Evolutionary conservation across 2,888 invertebrate genomes (phyloP).

Genomic region (Macaria notata): DNA sequence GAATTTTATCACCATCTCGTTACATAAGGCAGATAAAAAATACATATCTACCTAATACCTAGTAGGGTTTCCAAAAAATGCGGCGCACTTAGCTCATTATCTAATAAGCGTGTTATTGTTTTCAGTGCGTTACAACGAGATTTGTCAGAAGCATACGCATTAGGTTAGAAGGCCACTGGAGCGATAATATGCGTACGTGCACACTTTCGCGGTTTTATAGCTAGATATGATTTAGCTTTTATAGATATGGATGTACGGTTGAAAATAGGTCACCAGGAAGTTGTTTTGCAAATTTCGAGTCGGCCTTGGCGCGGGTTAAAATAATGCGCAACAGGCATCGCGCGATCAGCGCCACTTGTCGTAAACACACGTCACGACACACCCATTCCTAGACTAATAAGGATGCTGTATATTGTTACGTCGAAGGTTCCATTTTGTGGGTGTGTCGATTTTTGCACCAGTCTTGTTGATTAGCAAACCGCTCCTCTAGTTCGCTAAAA

Average conservation of each 20-base stretch:
- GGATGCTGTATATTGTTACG: constrained; percentile 57
- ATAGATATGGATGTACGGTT: constrained; percentile 49
- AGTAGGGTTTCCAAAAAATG: not conserved
- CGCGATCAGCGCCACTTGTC: constrained; percentile 47
- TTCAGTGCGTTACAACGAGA: constrained; percentile 38
- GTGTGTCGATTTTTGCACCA: constrained; percentile 32
- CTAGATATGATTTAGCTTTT: constrained; percentile 42
- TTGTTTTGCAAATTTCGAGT: constrained; percentile 46
- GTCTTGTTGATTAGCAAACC: constrained; percentile 3
- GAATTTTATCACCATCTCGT: not conserved
- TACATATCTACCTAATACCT: too few species aligned
- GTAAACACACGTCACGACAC: constrained; percentile 76
- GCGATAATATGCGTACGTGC: constrained; percentile 57
- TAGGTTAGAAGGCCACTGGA: constrained; percentile 53
- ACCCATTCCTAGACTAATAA: constrained; percentile 76
- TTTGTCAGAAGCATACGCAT: constrained; percentile 50
- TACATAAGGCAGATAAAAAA: not conserved
- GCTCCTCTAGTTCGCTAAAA: not conserved
- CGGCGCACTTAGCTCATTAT: not conserved
- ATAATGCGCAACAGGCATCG: constrained; percentile 70
- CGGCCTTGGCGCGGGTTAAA: constrained; percentile 65
- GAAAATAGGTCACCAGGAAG: constrained; percentile 48
- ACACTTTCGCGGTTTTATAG: constrained; percentile 34
- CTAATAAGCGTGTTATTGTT: constrained; percentile 52
- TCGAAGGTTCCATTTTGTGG: constrained; percentile 33